Conservation (phyloP, 2,888 invertebrate species). For the Drosophila stalkeri region DNA sequence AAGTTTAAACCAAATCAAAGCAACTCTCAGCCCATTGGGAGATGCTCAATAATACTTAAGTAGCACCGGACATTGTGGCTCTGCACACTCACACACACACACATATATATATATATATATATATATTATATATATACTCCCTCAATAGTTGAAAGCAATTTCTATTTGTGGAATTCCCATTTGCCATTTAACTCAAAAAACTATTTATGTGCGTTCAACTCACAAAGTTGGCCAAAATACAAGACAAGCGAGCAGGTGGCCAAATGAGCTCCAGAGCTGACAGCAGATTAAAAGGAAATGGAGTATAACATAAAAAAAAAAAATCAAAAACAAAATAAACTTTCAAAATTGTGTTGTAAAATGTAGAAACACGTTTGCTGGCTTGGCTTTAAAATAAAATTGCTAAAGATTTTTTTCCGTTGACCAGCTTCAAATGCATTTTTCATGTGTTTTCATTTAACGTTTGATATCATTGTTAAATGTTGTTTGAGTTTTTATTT, state of each 20-base stretch:
- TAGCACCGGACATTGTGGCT: constrained; percentile 29
- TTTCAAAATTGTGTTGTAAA: constrained; percentile 3
- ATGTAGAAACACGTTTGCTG: constrained; percentile 1
- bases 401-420: constrained; percentile 14
- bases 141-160: constrained; percentile 25
- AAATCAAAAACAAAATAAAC: background rate
- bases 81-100: constrained; percentile 9
- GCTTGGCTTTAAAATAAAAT: constrained; percentile 8
- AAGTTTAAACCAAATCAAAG: constrained; percentile 50
- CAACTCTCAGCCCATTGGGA: constrained; percentile 28
- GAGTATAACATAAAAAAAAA: background rate
- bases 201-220: constrained; percentile 28
- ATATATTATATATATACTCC: background rate
- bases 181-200: constrained; percentile 45
- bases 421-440: constrained; percentile 13
- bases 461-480: constrained; percentile 24
- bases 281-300: constrained; percentile 2
- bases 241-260: constrained; percentile 26
- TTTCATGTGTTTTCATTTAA: constrained; percentile 13
- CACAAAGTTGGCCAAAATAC: constrained; percentile 32
- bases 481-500: constrained; percentile 10
- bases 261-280: constrained; percentile 13
- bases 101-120: background rate
- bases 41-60: constrained; percentile 15
- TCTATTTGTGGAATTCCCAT: constrained; percentile 34